Conservation (phyloP, 2,113 vertebrate genomes). For the Daubentonia madagascariensis region DNA sequence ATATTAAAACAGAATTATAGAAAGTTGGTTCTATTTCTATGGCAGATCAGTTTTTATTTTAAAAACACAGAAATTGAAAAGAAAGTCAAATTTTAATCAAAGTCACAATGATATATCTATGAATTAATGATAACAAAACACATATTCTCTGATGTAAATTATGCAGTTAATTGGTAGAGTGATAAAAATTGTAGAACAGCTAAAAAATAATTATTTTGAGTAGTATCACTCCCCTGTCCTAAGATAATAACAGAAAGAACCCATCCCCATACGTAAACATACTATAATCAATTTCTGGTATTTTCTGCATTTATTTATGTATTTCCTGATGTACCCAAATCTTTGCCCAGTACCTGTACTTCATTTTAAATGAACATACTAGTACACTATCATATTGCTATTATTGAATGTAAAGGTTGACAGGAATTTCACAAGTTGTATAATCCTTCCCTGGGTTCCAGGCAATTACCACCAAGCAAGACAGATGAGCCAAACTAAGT, state of each 20-base stretch:
- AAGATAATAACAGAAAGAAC: not conserved
- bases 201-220: constrained; percentile 1
- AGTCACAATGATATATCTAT: not conserved
- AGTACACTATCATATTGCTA: not conserved
- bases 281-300: not conserved
- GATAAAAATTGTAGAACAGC: not conserved
- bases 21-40: not conserved
- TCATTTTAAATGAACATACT: not conserved
- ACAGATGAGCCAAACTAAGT: not conserved
- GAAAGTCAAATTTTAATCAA: not conserved
- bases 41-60: not conserved
- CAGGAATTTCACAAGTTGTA: not conserved
- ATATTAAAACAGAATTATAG: not conserved
- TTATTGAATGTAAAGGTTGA: not conserved
- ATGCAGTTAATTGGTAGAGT: not conserved
- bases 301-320: not conserved
- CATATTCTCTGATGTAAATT: not conserved
- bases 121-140: not conserved
- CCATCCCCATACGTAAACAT: not conserved
- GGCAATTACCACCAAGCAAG: not conserved
- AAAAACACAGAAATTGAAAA: not conserved
- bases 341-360: not conserved
- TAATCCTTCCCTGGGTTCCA: not conserved
- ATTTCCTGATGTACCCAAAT: not conserved
- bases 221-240: not conserved